These are phyloP conservation scores for Peromyscus nudipes DNA, from an alignment of 2,797 vertebrate genomes.

Conservation along the genomic window DNA sequence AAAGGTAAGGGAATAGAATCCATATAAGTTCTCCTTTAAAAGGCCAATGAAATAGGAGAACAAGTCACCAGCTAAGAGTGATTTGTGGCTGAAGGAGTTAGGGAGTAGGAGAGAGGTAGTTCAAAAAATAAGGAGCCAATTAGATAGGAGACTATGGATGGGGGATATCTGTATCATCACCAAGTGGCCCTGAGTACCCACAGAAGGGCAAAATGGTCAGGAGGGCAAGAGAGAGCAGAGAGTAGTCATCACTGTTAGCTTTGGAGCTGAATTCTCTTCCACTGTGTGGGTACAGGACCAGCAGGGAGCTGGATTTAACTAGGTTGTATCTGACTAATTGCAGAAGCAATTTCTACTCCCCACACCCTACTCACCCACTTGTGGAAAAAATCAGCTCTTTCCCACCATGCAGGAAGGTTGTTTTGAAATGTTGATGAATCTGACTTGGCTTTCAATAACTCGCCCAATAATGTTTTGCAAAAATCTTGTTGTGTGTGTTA, in stretches of 20 bases:
- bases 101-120: background rate
- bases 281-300: background rate
- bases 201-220: background rate
- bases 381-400: conserved; percentile 15
- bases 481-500: conserved; percentile 55
- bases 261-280: background rate
- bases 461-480: background rate
- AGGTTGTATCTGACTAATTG: conserved; percentile 37
- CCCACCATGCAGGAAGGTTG: background rate
- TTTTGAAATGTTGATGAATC: conserved; percentile 47
- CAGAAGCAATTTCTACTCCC: background rate
- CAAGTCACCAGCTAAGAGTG: background rate
- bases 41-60: background rate
- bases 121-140: background rate
- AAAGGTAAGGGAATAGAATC: background rate
- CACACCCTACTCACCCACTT: background rate
- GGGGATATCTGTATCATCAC: background rate
- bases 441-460: conserved; percentile 51
- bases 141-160: background rate
- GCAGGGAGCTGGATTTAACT: conserved; percentile 23
- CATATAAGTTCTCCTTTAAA: background rate
- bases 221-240: background rate
- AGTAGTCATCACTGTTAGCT: background rate
- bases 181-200: background rate
- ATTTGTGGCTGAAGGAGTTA: background rate